Base-by-base conservation (phyloP, 2,888 invertebrate species). In the Carcina quercana region DNA sequence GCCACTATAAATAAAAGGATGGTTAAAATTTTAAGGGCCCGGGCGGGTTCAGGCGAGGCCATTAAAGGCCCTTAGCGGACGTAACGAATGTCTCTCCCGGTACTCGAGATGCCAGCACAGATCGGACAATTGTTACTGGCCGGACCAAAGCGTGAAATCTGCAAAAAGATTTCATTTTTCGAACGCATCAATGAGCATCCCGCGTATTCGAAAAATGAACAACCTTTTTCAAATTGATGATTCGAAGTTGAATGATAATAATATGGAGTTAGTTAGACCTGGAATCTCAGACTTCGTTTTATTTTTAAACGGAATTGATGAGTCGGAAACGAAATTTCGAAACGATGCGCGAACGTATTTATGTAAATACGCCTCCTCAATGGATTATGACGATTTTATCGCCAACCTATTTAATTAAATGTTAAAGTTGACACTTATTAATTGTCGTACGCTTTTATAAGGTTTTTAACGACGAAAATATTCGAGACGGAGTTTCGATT, bases 21-120 rank as follows among this genome's bases (percentile, higher is more conserved):
- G 65, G 68, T 76, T 76, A 74, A 82, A 78, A 75, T 76, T 80
- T 79, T 75, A 79, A 80, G 76, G 79, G 71, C 53, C 29, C 71
- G 50, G 41, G 55, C 53, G 57, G 59, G 61, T 57, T 56, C 60
- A 53, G 59, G 47, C 57, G 62, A 49, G 58, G 66, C 80, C 67
- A 78, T 80, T 80, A 80, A 70, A 67, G 82, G 53, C 79, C 79
- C 79, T 79, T 78, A 79, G 70, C 62, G 67, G 49, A 43, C 10
- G 20, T 20, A 70, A 69, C 68, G 65, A 70, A 67, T 62, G 70
- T 59, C 56, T 54, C 59, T 50, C 24, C 12, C 59, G 47, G 42
- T n/a, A 42, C 41, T 40, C 43, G 54, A 71, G 75, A 75, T 74
- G 68, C 68, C 58, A 59, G 47, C 54, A 55, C 61, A 71, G 72